Conservation (phyloP, 1,140 invertebrate genomes). For the Drosophila quadrilineata region DNA sequence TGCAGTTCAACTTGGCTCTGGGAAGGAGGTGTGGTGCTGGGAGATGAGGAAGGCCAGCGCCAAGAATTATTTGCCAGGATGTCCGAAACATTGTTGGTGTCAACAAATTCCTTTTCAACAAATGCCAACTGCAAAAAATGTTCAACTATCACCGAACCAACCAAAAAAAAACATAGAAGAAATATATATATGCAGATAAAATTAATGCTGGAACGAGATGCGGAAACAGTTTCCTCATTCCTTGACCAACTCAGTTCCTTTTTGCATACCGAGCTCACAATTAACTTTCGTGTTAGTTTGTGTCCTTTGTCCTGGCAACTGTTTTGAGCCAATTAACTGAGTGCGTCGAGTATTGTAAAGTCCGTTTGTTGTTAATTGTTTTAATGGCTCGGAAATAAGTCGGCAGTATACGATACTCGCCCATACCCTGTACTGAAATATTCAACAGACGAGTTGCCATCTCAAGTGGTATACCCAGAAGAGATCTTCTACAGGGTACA, state of each 20-base stretch:
- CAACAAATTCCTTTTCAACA: conserved; percentile 71
- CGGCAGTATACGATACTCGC: conserved; percentile 2
- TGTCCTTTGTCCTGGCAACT: conserved; percentile 2
- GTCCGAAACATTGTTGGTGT: conserved; percentile 81
- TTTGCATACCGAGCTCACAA: conserved; percentile 40
- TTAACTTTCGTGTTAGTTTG: conserved; percentile 71
- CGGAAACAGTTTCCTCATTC: conserved; percentile 5
- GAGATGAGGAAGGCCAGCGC: background rate
- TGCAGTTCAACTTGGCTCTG: too few relatives aligned
- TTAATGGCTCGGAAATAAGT: conserved; percentile 73
- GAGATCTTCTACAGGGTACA: background rate
- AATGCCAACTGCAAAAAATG: conserved; percentile 54
- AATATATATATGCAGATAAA: conserved; percentile 44
- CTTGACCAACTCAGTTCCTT: conserved; percentile 2
- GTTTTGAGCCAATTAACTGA: conserved; percentile 62
- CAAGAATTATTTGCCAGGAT: conserved; percentile 78
- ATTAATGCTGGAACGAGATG: conserved; percentile 47
- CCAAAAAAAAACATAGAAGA: conserved; percentile 1
- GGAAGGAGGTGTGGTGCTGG: background rate
- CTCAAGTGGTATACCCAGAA: background rate
- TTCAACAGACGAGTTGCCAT: background rate
- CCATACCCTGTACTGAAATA: background rate
- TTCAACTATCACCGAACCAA: conserved; percentile 37
- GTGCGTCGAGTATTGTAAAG: conserved; percentile 17
- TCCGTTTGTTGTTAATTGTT: conserved; percentile 66